These are phyloP conservation scores for Idaea biselata DNA, from an alignment of 2,888 invertebrate genomes.

Conservation along the genomic window DNA sequence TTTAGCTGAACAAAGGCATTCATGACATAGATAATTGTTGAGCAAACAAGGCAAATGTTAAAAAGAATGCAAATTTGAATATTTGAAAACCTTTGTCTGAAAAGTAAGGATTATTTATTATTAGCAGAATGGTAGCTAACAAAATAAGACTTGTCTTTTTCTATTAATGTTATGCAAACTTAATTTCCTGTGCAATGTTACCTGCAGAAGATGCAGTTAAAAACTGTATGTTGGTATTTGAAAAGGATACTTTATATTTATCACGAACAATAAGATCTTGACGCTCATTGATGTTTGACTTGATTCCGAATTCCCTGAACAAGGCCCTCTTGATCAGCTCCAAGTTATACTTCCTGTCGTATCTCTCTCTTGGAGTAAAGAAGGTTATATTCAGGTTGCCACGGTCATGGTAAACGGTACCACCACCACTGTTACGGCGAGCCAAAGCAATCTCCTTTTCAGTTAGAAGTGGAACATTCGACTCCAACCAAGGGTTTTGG, in stretches of 20 bases:
- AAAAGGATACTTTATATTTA: constrained; percentile 86
- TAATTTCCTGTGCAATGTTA: no score
- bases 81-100: no score
- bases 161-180: no score
- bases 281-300: constrained; percentile 87
- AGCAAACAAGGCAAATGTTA: background rate
- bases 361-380: constrained; percentile 90
- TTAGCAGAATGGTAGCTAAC: no score
- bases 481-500: constrained; percentile 98
- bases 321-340: constrained; percentile 91
- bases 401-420: constrained; percentile 97
- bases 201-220: background rate
- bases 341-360: constrained; percentile 93
- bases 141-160: no score
- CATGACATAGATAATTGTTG: constrained; percentile 2
- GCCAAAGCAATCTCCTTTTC: constrained; percentile 88
- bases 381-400: constrained; percentile 97
- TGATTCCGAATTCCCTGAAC: constrained; percentile 89
- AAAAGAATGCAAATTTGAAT: no score
- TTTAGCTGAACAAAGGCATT: background rate
- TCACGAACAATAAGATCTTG: constrained; percentile 93
- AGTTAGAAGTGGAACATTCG: constrained; percentile 85
- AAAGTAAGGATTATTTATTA: no score
- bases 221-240: constrained; percentile 9
- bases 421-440: constrained; percentile 96